phyloP scores from a whole-genome alignment of 1,140 invertebrate species.

The Diorhabda carinulata region DNA sequence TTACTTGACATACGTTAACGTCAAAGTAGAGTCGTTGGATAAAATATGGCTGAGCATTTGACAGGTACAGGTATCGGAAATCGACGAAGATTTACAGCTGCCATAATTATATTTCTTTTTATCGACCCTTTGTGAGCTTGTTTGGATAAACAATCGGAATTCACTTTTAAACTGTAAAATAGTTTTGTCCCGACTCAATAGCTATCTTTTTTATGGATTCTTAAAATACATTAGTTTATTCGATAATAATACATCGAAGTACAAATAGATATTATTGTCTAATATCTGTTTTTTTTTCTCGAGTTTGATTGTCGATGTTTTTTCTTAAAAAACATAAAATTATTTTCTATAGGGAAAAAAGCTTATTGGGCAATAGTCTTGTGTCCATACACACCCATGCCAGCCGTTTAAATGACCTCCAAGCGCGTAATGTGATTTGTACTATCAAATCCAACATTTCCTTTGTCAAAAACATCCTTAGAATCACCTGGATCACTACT shows the following conservation, averaged over 20 bases:
- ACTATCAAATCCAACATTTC: too few species aligned
- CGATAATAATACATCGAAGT: not conserved
- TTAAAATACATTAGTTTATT: not conserved
- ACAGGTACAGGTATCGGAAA: conserved; percentile 38
- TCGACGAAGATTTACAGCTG: conserved; percentile 33
- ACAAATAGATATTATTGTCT: not conserved
- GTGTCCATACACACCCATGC: too few species aligned
- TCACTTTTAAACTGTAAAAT: conserved; percentile 5
- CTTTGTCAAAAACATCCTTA: too few species aligned
- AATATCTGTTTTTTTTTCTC: not conserved
- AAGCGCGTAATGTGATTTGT: too few species aligned
- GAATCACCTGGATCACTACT: too few species aligned
- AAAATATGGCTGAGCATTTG: conserved; percentile 34
- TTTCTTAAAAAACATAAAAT: not conserved
- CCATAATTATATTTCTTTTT: conserved; percentile 34
- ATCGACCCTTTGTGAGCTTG: conserved; percentile 1
- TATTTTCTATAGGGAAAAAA: too few species aligned
- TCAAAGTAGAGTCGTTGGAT: conserved; percentile 29
- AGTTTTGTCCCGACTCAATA: conserved; percentile 5
- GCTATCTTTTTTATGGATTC: not conserved
- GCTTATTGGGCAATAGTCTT: too few species aligned
- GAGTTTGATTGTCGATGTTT: not conserved
- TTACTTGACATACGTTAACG: conserved; percentile 36
- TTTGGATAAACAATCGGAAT: conserved; percentile 11
- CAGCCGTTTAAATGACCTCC: too few species aligned